Evolutionary conservation across 2,888 invertebrate genomes (phyloP), one percentile per base, ranked within the genome.

Genomic region (Myopa testacea): DNA sequence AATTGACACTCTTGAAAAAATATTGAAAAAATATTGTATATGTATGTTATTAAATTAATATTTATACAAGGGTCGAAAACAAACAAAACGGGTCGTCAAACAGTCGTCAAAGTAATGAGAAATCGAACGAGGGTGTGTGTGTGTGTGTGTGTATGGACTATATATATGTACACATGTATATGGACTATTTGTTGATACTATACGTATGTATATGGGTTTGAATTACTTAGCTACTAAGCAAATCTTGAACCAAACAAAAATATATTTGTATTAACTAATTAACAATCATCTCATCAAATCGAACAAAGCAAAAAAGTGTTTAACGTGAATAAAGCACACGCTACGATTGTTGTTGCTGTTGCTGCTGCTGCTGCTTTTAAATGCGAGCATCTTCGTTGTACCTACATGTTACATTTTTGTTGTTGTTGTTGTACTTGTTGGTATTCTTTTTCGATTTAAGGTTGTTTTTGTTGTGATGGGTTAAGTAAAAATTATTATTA

Each of bases 351-450:
- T 78, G 71, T 78, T 79, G 77, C 78, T 80, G 76, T 78, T 80
- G 78, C 67, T 79, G 82, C 80, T 78, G 82, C 80, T 7, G 7
- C 3, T 50, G 50, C 1, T 10, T 14, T 14, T 14, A 50, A 1
- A 50, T 50, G 62, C 34, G 12, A 34, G 5, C 5, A 65, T 65
- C 62, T 34, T 34, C 79, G 79, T 78, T 78, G 81, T 82, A 82
- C 81, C 80, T 81, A 81, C 82, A 80, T 81, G 80, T 80, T 73
- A 52, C 50, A 69, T 73, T 78, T 82, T 82, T 82, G 72, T 58
- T 73, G 73, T 74, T 75, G 65, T 60, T 67, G 58, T 77, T 80
- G 77, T 70, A 69, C 60, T 77, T 76, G 78, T 77, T 79, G 77
- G 74, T 78, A 79, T 78, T 71, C 71, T 72, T 67, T 76, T 62